phyloP scores from a whole-genome alignment of 2,113 vertebrate species.

The Maccullochella peelii region DNA sequence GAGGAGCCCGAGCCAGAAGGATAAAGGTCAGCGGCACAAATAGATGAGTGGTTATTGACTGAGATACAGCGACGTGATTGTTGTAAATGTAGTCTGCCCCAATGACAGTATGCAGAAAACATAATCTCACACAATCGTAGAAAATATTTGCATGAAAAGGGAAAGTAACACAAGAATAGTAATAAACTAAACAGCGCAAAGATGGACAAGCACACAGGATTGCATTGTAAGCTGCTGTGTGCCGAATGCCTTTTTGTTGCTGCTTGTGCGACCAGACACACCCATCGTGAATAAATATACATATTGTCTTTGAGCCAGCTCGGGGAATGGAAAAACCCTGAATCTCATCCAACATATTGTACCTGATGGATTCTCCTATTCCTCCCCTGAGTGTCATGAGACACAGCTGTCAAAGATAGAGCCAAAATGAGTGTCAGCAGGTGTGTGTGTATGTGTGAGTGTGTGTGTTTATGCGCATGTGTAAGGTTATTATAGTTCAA shows the following conservation, averaged over 20 bases:
- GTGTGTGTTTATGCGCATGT: constrained; percentile 30
- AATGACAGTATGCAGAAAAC: constrained; percentile 17
- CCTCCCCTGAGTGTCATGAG: constrained; percentile 68
- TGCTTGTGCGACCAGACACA: constrained; percentile 42
- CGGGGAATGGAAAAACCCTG: constrained; percentile 70
- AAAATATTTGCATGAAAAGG: constrained; percentile 16
- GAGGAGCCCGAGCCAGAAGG: constrained; percentile 48
- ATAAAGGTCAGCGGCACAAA: constrained; percentile 64
- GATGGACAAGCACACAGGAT: neutral
- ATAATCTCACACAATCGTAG: neutral
- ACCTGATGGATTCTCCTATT: constrained; percentile 68
- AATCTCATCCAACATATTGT: constrained; percentile 75
- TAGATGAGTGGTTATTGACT: constrained; percentile 37
- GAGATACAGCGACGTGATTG: constrained; percentile 21
- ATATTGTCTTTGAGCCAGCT: constrained; percentile 67
- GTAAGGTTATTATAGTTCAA: constrained; percentile 45
- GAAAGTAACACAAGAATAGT: neutral
- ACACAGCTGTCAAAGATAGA: constrained; percentile 73
- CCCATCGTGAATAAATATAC: constrained; percentile 60
- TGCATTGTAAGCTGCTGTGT: neutral
- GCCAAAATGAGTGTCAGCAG: constrained; percentile 63
- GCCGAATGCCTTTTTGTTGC: constrained; percentile 26
- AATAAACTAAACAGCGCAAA: neutral
- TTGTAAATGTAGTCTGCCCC: constrained; percentile 3
- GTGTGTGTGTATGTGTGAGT: constrained; percentile 46